These are phyloP conservation scores for Cryptoblepharus egeriae DNA, from an alignment of 2,797 vertebrate species.

Conservation along the genomic window DNA sequence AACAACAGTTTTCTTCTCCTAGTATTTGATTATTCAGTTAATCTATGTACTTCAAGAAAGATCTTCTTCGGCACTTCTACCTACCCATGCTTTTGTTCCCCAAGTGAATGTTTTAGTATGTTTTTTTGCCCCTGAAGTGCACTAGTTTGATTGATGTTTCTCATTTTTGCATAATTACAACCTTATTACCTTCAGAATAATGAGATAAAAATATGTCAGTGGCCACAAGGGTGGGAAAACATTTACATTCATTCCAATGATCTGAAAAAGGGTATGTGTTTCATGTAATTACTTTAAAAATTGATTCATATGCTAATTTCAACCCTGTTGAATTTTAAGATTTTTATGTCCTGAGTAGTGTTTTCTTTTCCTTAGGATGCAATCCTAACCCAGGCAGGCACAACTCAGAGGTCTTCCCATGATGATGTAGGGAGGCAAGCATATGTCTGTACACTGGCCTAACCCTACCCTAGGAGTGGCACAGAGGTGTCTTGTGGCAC, in stretches of 20 bases:
- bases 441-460: too few species aligned
- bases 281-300: neutral
- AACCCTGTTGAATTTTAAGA: neutral
- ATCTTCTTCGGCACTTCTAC: conserved; percentile 17
- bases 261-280: neutral
- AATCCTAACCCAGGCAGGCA: too few species aligned
- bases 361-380: too few species aligned
- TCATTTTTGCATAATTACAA: neutral
- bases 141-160: neutral
- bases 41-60: conserved; percentile 17
- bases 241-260: neutral
- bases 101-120: neutral
- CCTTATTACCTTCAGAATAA: conserved; percentile 1
- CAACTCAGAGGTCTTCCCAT: too few species aligned
- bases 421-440: too few species aligned
- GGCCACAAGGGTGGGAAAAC: neutral
- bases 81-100: neutral
- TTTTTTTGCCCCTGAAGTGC: neutral
- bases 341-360: too few species aligned
- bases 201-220: conserved; percentile 1
- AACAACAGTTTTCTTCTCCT: neutral
- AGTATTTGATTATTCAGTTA: neutral
- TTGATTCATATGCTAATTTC: neutral
- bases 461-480: too few species aligned
- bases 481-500: too few species aligned